Evolutionary conservation across 1,140 invertebrate genomes (phyloP).

Genomic region (Copidosoma floridanum): DNA sequence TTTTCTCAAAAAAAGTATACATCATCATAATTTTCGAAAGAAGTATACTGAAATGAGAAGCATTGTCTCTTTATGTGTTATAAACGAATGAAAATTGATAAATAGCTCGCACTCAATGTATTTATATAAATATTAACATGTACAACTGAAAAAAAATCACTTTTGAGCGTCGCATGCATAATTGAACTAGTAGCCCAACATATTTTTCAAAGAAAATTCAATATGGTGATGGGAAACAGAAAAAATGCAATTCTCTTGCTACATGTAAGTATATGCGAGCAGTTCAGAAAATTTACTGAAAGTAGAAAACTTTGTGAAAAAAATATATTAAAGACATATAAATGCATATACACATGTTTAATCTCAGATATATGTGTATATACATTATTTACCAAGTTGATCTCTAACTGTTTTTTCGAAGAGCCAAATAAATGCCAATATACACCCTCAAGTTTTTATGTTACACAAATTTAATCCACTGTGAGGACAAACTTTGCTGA

Average conservation of each 20-base stretch:
- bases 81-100: background rate
- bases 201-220: no score
- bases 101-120: background rate
- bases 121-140: background rate
- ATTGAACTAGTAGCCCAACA: no score
- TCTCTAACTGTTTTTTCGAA: slow-evolving; percentile 8
- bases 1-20: slow-evolving; percentile 4
- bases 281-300: background rate
- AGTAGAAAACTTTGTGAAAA: slow-evolving; percentile 1
- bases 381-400: background rate
- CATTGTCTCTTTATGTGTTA: no score
- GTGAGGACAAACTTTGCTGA: background rate
- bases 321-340: no score
- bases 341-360: no score
- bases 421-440: slow-evolving; percentile 6
- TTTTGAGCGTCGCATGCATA: background rate
- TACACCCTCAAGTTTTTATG: background rate
- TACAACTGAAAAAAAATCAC: slow-evolving; percentile 5
- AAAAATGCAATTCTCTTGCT: background rate
- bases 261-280: background rate
- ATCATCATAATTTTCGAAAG: slow-evolving; percentile 2
- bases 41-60: no score
- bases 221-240: no score
- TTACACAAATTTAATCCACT: no score
- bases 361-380: no score